Conservation (phyloP, 2,797 vertebrate genomes). For the Petrocephalus schoutedeni region DNA sequence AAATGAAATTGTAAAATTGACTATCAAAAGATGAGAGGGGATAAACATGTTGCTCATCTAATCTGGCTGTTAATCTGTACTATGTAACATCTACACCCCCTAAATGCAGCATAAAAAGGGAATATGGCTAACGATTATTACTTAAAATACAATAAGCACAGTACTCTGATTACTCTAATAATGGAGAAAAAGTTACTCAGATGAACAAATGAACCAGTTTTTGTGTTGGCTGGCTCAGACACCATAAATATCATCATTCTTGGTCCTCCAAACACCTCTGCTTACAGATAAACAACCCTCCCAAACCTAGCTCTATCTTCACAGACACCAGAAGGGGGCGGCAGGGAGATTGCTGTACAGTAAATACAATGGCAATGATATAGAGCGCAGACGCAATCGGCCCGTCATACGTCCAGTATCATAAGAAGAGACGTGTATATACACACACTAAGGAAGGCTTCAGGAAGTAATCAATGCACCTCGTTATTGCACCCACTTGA, state of each 20-base stretch:
- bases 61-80: background rate
- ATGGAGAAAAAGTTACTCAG: background rate
- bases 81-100: background rate
- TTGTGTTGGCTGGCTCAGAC: background rate
- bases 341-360: background rate
- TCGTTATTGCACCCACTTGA: background rate
- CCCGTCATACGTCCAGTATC: conserved; percentile 3
- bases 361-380: background rate
- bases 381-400: background rate
- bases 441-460: background rate
- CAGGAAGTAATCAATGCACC: conserved; percentile 10
- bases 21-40: background rate
- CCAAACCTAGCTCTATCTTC: background rate
- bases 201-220: background rate
- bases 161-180: no score
- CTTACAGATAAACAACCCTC: background rate
- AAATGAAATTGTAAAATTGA: background rate
- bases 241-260: background rate
- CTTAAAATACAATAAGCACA: background rate
- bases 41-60: background rate
- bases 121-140: background rate
- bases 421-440: background rate
- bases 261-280: background rate
- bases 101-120: background rate
- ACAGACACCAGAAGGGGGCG: background rate